Evolutionary conservation across 1,140 invertebrate species (phyloP).

Genomic region (Scaptomyza graminum): DNA sequence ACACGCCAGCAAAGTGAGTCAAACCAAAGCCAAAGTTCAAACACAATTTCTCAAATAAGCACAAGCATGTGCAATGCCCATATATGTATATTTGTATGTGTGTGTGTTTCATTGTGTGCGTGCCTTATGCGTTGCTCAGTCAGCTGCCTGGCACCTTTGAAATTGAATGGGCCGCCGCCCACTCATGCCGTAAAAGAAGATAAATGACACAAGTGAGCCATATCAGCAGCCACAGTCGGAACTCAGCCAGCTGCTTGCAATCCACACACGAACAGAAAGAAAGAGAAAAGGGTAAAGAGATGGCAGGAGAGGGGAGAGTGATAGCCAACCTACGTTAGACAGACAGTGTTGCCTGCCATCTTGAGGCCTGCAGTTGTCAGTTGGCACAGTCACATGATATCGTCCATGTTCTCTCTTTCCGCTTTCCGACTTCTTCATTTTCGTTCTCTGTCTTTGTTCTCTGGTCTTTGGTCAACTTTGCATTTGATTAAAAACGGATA

Average conservation of each 20-base stretch:
- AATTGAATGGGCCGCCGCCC: constrained; percentile 65
- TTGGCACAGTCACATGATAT: constrained; percentile 34
- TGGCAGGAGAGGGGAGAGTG: neutral
- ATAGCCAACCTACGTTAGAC: constrained; percentile 25
- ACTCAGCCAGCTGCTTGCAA: constrained; percentile 51
- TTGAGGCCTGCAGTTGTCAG: constrained; percentile 72
- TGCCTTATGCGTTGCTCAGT: constrained; percentile 60
- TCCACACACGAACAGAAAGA: neutral
- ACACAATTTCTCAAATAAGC: constrained; percentile 78
- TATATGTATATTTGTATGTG: neutral
- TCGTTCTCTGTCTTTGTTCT: no score
- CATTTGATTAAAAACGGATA: constrained; percentile 76
- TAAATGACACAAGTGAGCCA: constrained; percentile 80
- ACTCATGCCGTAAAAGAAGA: constrained; percentile 75
- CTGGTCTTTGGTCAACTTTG: constrained; percentile 51
- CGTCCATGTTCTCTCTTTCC: neutral
- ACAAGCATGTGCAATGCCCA: constrained; percentile 44
- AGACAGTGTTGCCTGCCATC: constrained; percentile 59
- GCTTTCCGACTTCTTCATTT: neutral
- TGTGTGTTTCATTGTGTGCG: constrained; percentile 29
- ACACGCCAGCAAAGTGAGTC: constrained; percentile 55
- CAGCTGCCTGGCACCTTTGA: constrained; percentile 68
- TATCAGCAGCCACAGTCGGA: constrained; percentile 56
- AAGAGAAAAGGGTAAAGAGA: constrained; percentile 4
- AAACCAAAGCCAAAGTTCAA: constrained; percentile 80